Evolutionary conservation across 2,888 invertebrate species (phyloP), one percentile per base, ranked within the genome.

Genomic region (Dascillus cervinus): DNA sequence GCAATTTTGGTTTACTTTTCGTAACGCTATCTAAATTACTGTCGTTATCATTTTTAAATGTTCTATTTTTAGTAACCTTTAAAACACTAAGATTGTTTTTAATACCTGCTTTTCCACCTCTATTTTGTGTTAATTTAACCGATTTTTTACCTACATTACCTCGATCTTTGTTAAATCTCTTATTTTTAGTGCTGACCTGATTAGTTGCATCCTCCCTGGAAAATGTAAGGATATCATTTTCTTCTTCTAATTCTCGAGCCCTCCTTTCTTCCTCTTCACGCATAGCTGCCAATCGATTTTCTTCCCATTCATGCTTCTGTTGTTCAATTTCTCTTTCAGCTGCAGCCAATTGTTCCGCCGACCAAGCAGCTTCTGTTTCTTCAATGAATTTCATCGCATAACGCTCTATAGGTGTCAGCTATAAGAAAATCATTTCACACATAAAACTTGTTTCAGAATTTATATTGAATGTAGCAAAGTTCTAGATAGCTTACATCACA

Each of bases 331-430:
- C 88, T 24, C 84, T 86, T 63, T 92, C 91, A 9, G 92, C 94
- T 21, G 82, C 84, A 8, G 83, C 82, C 19, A 89, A 60, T 52
- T 92, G 90, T 55, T 94, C 92, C 1, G 86, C 85, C 9, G 82
- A 81, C 70, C 79, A 80, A n/a, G 75, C 76, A 2, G 70, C 70
- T 63, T 87, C 83, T 32, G 88, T 83, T 47, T 81, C 77, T 66
- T 97, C 97, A 49, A 96, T 83, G 56, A 90, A 83, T 11, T 79
- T 77, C 78, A 97, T 88, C 9, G 97, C 97, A 67, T 95, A 97
- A 31, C 85, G 78, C 67, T 98, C 97, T 39, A 98, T 82, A 1
- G 94, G 90, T 17, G 85, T 84, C 41, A 97, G 67, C 95, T 97
- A 69, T 23, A 62, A 56, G 42, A 32, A n/a, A n/a, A n/a, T n/a